Conservation (phyloP, 2,113 vertebrate species). For the Platysternon megacephalum region DNA sequence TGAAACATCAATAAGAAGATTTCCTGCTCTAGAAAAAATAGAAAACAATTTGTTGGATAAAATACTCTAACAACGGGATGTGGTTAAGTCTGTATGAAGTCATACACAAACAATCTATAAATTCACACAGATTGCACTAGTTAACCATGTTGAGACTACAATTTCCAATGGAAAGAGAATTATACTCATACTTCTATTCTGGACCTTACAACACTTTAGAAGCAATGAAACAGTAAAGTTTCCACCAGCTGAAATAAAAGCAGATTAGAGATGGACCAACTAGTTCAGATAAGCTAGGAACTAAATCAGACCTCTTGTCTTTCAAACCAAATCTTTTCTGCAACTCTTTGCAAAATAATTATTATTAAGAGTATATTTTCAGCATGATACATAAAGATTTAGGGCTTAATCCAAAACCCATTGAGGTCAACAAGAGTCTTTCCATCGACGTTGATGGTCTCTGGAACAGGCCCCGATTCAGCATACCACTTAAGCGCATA, state of each 20-base stretch:
- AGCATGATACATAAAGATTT: neutral
- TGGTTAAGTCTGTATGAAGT: slow-evolving; percentile 40
- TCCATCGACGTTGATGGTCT: neutral
- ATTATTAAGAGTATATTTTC: neutral
- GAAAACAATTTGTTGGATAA: slow-evolving; percentile 44
- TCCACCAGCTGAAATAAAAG: slow-evolving; percentile 22
- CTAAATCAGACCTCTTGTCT: slow-evolving; percentile 19
- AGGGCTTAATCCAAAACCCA: neutral
- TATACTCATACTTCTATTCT: slow-evolving; percentile 42
- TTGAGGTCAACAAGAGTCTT: neutral
- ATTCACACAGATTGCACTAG: slow-evolving; percentile 41
- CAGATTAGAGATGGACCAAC: slow-evolving; percentile 13
- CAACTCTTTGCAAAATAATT: neutral
- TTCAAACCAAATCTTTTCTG: neutral
- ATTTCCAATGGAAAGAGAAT: slow-evolving; percentile 63
- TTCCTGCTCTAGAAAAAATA: neutral
- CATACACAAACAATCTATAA: slow-evolving; percentile 52
- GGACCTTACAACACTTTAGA: slow-evolving; percentile 33
- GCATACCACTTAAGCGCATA: neutral
- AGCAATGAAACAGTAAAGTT: neutral
- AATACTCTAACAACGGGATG: slow-evolving; percentile 20
- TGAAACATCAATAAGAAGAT: slow-evolving; percentile 16
- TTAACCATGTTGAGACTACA: slow-evolving; percentile 62
- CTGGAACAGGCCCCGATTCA: neutral
- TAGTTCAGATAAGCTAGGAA: slow-evolving; percentile 39